Evolutionary conservation across 2,888 invertebrate species (phyloP).

Genomic region (Lasioglossum leucozonium): DNA sequence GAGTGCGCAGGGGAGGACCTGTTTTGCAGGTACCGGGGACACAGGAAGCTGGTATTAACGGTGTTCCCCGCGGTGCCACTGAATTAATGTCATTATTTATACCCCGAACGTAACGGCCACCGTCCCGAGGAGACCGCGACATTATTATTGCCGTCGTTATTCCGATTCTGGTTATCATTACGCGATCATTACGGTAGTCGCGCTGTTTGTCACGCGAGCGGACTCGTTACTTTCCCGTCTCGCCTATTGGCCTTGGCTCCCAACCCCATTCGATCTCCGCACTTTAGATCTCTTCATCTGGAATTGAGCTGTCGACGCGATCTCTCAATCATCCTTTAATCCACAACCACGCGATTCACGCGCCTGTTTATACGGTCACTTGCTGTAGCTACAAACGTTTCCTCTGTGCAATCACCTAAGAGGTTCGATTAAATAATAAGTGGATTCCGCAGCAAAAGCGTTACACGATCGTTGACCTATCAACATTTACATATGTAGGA

Average conservation of each 20-base stretch:
- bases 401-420: not conserved
- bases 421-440: not conserved
- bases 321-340: not conserved
- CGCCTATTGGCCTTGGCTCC: not conserved
- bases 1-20: constrained; percentile 11
- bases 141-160: constrained; percentile 70
- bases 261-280: constrained; percentile 10
- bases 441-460: not conserved
- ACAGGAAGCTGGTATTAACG: constrained; percentile 63
- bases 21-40: constrained; percentile 31
- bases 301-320: not conserved
- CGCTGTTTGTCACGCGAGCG: constrained; percentile 34
- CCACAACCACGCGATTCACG: not conserved
- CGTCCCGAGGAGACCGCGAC: constrained; percentile 43
- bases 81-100: constrained; percentile 76
- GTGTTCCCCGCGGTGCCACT: constrained; percentile 65
- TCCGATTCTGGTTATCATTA: constrained; percentile 71
- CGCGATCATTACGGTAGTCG: constrained; percentile 56
- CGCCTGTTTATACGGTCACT: not conserved
- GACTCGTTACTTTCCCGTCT: constrained; percentile 49
- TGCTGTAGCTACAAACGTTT: not conserved
- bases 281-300: not conserved
- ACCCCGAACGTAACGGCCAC: constrained; percentile 42
- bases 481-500: not conserved
- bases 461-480: not conserved